These are phyloP conservation scores for Nothocercus nigrocapillus DNA, from an alignment of 2,113 vertebrate genomes.

Conservation along the genomic window DNA sequence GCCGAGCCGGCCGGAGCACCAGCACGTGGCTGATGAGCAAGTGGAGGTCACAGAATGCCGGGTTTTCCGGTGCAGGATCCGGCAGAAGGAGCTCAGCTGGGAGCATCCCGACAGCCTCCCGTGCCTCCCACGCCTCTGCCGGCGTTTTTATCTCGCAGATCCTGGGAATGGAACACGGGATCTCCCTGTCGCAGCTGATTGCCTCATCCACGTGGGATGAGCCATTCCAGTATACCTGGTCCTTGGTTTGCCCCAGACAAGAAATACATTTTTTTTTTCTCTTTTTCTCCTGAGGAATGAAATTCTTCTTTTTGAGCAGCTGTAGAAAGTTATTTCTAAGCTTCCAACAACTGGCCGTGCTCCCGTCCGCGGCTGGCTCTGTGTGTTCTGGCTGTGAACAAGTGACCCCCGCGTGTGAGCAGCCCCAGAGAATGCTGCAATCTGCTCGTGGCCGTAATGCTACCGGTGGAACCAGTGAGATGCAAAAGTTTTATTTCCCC, in stretches of 20 bases:
- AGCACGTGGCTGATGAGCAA: neutral
- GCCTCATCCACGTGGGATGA: neutral
- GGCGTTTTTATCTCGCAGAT: neutral
- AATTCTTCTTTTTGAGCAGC: neutral
- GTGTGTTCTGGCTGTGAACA: neutral
- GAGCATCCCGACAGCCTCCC: too few species aligned
- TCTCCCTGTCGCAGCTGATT: neutral
- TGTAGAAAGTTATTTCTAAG: neutral
- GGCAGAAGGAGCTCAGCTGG: neutral
- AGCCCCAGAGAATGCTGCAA: accelerated
- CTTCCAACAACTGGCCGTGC: neutral
- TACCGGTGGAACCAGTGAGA: neutral
- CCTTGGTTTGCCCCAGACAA: neutral
- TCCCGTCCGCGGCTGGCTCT: neutral
- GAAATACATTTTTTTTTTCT: too few species aligned
- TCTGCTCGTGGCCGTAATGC: neutral
- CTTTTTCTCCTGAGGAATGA: neutral
- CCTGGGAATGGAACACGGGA: accelerated
- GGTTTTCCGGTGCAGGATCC: neutral
- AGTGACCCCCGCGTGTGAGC: neutral
- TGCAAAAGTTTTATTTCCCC: neutral
- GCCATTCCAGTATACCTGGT: neutral
- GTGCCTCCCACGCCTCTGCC: too few species aligned
- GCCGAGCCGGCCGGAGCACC: neutral
- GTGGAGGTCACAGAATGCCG: accelerated